Evolutionary conservation across 1,140 invertebrate species (phyloP).

Genomic region (Acromyrmex heyeri): DNA sequence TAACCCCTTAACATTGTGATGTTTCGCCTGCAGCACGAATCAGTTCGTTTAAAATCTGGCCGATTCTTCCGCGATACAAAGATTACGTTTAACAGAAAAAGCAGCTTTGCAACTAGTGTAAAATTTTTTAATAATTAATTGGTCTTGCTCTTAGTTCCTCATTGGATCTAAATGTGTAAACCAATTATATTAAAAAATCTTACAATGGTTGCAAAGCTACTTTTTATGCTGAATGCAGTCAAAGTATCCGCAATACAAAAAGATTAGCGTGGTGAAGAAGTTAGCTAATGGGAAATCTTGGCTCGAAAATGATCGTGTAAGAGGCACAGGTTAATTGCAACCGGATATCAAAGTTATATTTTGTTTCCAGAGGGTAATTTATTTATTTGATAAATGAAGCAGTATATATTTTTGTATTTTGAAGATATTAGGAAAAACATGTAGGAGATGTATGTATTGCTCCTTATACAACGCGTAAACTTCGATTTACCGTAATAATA

Average conservation of each 20-base stretch:
- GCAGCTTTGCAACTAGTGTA: too few relatives aligned
- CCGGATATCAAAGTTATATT: background rate
- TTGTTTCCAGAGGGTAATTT: background rate
- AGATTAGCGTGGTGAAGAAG: background rate
- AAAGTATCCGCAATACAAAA: background rate
- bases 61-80: conserved; percentile 1
- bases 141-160: too few relatives aligned
- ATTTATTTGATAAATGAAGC: background rate
- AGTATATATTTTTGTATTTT: background rate
- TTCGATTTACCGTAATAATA: background rate
- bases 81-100: too few relatives aligned
- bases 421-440: background rate
- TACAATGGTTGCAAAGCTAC: too few relatives aligned
- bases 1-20: conserved; percentile 13
- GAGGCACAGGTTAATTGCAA: background rate
- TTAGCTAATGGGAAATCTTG: conserved; percentile 21
- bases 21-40: background rate
- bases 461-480: background rate
- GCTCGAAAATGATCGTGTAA: background rate
- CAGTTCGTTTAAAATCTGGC: conserved; percentile 13
- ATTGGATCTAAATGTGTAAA: too few relatives aligned
- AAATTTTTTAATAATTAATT: too few relatives aligned
- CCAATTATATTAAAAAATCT: too few relatives aligned
- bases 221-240: too few relatives aligned
- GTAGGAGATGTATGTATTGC: background rate